A percentile compares a stretch with the other conserved stretches of the same genome.
Conservation (phyloP, 2,888 invertebrate genomes). For the Cyaniris semiargus region DNA sequence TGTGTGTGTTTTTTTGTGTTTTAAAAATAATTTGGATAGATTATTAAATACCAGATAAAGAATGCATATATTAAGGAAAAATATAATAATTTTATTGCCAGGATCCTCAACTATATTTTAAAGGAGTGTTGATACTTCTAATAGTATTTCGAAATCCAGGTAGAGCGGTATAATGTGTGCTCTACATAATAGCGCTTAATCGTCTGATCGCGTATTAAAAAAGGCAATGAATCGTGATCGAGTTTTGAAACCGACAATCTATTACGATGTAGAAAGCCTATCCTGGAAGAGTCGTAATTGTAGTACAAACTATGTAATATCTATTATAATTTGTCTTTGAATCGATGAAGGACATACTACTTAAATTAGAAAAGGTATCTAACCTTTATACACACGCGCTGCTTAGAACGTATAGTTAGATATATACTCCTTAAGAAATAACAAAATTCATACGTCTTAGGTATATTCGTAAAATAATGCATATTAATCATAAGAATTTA, state of each 20-base stretch:
- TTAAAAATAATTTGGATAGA: too few relatives aligned
- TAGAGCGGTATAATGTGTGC: neutral
- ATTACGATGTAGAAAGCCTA: conserved; percentile 3
- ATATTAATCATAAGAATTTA: too few relatives aligned
- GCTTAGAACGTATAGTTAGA: too few relatives aligned
- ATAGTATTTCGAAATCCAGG: neutral
- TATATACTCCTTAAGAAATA: too few relatives aligned
- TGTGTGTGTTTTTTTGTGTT: too few relatives aligned
- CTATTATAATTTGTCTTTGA: neutral
- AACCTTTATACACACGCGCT: too few relatives aligned
- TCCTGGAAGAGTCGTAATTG: neutral
- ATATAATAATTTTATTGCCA: neutral
- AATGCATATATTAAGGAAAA: too few relatives aligned
- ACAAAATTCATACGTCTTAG: too few relatives aligned
- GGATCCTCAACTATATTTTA: neutral
- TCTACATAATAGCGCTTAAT: neutral
- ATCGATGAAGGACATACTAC: too few relatives aligned
- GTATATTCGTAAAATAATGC: too few relatives aligned
- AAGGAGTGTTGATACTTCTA: neutral
- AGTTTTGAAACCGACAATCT: conserved; percentile 9
- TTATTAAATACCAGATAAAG: too few relatives aligned
- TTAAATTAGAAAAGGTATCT: too few relatives aligned
- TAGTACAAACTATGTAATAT: neutral
- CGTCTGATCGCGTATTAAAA: neutral
- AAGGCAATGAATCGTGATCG: neutral